A percentile compares a stretch with the other conserved stretches of the same genome.
phyloP scores from a whole-genome alignment of 2,888 invertebrate genomes.

The Yponomeuta sedellus region DNA sequence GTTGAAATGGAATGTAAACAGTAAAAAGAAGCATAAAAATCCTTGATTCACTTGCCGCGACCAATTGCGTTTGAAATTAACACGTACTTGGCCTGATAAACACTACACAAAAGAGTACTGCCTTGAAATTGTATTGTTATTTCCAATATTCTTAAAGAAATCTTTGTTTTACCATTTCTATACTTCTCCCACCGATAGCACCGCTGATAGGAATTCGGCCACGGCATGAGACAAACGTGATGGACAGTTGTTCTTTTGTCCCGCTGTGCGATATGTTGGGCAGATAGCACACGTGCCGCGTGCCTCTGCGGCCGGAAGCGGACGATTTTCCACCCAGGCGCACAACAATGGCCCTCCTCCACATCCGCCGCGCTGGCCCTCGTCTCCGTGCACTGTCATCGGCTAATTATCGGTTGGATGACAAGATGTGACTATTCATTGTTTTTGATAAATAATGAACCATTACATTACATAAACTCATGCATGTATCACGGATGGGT shows the following conservation, averaged over 20 bases:
- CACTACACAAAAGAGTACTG: constrained; percentile 27
- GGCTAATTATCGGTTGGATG: constrained; percentile 36
- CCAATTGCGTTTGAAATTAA: constrained; percentile 53
- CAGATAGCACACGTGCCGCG: constrained; percentile 7
- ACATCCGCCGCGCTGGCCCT: constrained; percentile 34
- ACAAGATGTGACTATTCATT: constrained; percentile 17
- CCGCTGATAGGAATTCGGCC: background rate
- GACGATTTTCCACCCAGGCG: constrained; percentile 60
- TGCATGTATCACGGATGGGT: too few relatives aligned
- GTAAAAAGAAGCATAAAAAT: constrained; percentile 47
- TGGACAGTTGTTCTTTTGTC: background rate
- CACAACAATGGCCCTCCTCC: constrained; percentile 37
- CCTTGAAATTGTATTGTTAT: background rate
- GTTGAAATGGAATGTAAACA: constrained; percentile 49
- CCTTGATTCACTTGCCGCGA: constrained; percentile 48
- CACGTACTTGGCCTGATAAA: constrained; percentile 31
- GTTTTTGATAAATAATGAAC: constrained; percentile 24
- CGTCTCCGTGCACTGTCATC: constrained; percentile 31
- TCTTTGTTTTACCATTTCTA: too few relatives aligned
- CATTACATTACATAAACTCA: too few relatives aligned
- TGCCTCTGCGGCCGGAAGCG: constrained; percentile 41
- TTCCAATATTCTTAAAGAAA: background rate
- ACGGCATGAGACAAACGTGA: constrained; percentile 7
- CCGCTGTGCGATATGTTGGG: background rate
- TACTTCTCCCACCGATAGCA: background rate